phyloP scores from a whole-genome alignment of 2,797 vertebrate species.

The Sphenodon punctatus region DNA sequence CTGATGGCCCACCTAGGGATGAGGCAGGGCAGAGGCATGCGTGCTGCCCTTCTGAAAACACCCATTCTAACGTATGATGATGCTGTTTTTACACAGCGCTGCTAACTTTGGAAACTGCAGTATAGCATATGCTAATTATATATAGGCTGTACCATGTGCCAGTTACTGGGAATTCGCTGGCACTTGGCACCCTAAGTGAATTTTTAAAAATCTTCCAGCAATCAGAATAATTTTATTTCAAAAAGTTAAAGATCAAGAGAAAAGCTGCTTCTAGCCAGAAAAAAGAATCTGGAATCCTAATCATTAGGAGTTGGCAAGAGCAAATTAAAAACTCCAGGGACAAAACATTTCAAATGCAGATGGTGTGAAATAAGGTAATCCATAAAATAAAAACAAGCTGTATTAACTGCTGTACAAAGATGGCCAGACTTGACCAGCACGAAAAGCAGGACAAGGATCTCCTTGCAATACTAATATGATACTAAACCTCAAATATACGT shows the following conservation, averaged over 20 bases:
- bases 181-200: conserved; percentile 8
- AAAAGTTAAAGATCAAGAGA: conserved; percentile 27
- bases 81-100: conserved; percentile 8
- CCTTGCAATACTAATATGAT: not conserved
- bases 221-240: conserved; percentile 17
- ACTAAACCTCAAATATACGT: not conserved
- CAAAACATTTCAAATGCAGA: not conserved
- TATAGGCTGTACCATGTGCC: not conserved
- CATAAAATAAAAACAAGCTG: conserved; percentile 8
- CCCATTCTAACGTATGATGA: not conserved
- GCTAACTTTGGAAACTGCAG: conserved; percentile 14
- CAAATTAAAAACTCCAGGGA: not conserved
- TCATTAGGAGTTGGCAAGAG: not conserved
- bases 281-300: not conserved
- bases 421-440: not conserved
- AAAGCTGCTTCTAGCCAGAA: conserved; percentile 7
- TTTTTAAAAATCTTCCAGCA: conserved; percentile 7
- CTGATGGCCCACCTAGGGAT: no score
- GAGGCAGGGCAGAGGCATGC: no score
- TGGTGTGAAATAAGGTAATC: conserved; percentile 6
- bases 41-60: no score
- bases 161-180: conserved; percentile 5
- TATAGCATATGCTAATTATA: not conserved
- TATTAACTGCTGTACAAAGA: not conserved
- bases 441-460: not conserved